phyloP scores from a whole-genome alignment of 1,140 invertebrate genomes.

The Tribolium madens region DNA sequence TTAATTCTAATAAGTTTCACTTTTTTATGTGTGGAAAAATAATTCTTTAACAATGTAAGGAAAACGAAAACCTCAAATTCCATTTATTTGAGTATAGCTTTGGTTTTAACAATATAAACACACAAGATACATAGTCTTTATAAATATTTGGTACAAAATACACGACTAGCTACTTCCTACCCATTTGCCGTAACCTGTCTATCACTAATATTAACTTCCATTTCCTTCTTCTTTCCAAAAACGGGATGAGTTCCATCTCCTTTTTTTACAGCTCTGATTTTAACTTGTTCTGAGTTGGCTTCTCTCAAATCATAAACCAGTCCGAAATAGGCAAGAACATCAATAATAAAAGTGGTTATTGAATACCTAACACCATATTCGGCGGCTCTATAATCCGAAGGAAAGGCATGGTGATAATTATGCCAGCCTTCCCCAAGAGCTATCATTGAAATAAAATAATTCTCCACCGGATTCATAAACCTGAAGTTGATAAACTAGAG shows the following conservation, averaged over 20 bases:
- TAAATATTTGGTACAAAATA: slow-evolving; percentile 1
- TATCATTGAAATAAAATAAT: slow-evolving; percentile 68
- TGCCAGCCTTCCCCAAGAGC: slow-evolving; percentile 78
- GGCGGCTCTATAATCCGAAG: slow-evolving; percentile 78
- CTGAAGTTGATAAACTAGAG: slow-evolving; percentile 39
- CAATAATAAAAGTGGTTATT: slow-evolving; percentile 67
- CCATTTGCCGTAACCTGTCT: background rate
- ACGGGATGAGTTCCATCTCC: slow-evolving; percentile 70
- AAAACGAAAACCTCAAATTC: no score
- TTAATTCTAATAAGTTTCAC: no score
- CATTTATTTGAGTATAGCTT: background rate
- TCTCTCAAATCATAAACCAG: slow-evolving; percentile 76
- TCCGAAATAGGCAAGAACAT: slow-evolving; percentile 66
- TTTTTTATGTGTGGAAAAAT: no score
- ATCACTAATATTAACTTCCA: background rate
- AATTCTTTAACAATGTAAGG: no score
- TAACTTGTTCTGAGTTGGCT: slow-evolving; percentile 68
- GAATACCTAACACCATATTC: slow-evolving; percentile 70
- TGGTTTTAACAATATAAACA: background rate
- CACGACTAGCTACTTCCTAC: background rate
- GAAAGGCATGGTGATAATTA: slow-evolving; percentile 86
- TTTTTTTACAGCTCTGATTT: slow-evolving; percentile 65
- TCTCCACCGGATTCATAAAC: slow-evolving; percentile 68
- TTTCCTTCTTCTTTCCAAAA: background rate
- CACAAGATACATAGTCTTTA: background rate